A percentile compares a stretch with the other conserved stretches of the same genome.
These are phyloP conservation scores for Phasia obesa DNA, from an alignment of 2,888 invertebrate species.

Conservation along the genomic window DNA sequence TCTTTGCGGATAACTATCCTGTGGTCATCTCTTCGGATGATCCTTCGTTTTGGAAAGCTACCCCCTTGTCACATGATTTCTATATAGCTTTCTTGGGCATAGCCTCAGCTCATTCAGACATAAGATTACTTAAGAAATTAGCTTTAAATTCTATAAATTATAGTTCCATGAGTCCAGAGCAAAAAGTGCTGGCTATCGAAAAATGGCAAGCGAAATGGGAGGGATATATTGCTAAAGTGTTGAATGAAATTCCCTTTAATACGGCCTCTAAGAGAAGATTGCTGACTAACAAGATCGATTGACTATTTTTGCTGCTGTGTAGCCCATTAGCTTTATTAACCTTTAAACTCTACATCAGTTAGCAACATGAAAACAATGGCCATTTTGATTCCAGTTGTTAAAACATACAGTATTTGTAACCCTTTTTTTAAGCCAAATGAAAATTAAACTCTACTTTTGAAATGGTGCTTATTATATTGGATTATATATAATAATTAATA, in stretches of 20 bases:
- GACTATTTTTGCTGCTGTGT: conserved; percentile 79
- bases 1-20: conserved; percentile 87
- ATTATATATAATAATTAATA: too few relatives aligned
- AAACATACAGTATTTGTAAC: too few relatives aligned
- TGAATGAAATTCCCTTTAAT: conserved; percentile 57
- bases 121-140: conserved; percentile 88
- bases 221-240: conserved; percentile 82
- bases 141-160: conserved; percentile 89
- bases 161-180: conserved; percentile 84
- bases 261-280: conserved; percentile 54
- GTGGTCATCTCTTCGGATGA: conserved; percentile 91
- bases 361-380: not conserved
- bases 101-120: conserved; percentile 86
- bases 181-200: conserved; percentile 83
- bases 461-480: too few relatives aligned
- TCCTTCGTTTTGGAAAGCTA: conserved; percentile 90
- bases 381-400: too few relatives aligned
- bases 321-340: conserved; percentile 66
- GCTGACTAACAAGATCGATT: conserved; percentile 74
- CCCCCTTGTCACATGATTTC: conserved; percentile 89
- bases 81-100: conserved; percentile 91
- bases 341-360: not conserved
- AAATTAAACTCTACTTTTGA: too few relatives aligned
- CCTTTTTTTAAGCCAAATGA: too few relatives aligned
- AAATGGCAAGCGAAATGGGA: conserved; percentile 86